Evolutionary conservation across 2,797 vertebrate species (phyloP).

Genomic region (Acrossocheilus fasciatus): DNA sequence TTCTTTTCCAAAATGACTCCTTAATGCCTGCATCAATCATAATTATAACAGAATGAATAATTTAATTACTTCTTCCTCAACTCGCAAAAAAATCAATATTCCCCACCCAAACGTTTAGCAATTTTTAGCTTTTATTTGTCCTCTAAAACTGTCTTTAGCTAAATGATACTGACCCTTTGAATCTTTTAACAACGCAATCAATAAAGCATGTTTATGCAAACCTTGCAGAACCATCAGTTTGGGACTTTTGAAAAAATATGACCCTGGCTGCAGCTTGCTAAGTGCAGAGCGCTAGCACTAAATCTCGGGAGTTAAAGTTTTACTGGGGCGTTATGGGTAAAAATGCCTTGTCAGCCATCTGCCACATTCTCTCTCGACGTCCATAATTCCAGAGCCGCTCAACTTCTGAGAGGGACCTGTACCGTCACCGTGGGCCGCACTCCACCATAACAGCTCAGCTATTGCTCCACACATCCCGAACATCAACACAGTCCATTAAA

Average conservation of each 20-base stretch:
- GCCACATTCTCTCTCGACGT: slow-evolving; percentile 96
- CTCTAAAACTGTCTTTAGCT: slow-evolving; percentile 94
- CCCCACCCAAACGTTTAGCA: slow-evolving; percentile 75
- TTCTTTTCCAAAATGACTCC: slow-evolving; percentile 69
- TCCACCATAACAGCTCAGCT: slow-evolving; percentile 83
- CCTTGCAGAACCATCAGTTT: slow-evolving; percentile 99
- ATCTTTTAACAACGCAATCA: slow-evolving; percentile 98
- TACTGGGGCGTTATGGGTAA: slow-evolving; percentile 99
- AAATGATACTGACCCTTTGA: slow-evolving; percentile 98
- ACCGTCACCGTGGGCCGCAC: slow-evolving; percentile 89
- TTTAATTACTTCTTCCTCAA: slow-evolving; percentile 73
- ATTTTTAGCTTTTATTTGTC: slow-evolving; percentile 85
- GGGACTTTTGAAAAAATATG: slow-evolving; percentile 95
- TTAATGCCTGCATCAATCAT: slow-evolving; percentile 76
- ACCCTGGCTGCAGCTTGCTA: slow-evolving; percentile 97
- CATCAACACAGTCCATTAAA: slow-evolving; percentile 42
- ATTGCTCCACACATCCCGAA: slow-evolving; percentile 34
- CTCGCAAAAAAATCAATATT: slow-evolving; percentile 76
- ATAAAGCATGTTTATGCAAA: slow-evolving; percentile 98
- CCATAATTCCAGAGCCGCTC: slow-evolving; percentile 96
- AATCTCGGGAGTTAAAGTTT: slow-evolving; percentile 99
- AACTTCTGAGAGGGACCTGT: slow-evolving; percentile 83
- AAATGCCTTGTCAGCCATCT: slow-evolving; percentile 99
- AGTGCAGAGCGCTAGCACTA: slow-evolving; percentile 93
- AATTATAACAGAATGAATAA: slow-evolving; percentile 81